phyloP scores from a whole-genome alignment of 2,797 vertebrate genomes.

The Aselliscus stoliczkanus region DNA sequence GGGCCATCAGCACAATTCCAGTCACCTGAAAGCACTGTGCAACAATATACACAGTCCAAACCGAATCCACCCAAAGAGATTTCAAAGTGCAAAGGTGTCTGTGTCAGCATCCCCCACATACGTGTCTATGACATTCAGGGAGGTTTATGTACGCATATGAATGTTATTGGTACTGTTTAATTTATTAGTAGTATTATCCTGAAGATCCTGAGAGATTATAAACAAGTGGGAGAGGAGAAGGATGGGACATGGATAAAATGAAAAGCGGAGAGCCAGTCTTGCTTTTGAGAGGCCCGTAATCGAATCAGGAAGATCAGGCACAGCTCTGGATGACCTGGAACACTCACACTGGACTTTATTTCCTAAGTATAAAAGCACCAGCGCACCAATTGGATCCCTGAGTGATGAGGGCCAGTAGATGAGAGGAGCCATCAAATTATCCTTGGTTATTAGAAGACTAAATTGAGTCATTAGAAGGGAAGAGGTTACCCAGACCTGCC shows the following conservation, averaged over 20 bases:
- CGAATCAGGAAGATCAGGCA: background rate
- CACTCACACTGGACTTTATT: background rate
- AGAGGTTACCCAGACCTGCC: background rate
- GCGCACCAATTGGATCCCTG: background rate
- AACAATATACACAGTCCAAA: background rate
- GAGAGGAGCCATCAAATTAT: background rate
- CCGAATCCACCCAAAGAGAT: background rate
- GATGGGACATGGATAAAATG: background rate
- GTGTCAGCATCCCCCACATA: background rate
- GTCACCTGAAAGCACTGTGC: background rate
- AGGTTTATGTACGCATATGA: background rate
- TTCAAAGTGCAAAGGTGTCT: background rate
- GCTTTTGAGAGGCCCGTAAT: background rate
- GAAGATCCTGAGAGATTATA: background rate
- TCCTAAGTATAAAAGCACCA: background rate
- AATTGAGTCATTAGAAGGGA: conserved; percentile 33
- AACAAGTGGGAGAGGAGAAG: background rate
- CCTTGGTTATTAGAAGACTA: conserved; percentile 13
- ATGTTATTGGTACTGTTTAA: background rate
- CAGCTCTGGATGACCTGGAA: background rate
- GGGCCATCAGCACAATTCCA: background rate
- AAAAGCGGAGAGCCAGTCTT: background rate
- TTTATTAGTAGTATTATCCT: background rate
- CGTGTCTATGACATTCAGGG: background rate
- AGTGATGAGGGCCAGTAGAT: background rate